phyloP scores from a whole-genome alignment of 1,140 invertebrate species.

The Dolichoris vasculosae region DNA sequence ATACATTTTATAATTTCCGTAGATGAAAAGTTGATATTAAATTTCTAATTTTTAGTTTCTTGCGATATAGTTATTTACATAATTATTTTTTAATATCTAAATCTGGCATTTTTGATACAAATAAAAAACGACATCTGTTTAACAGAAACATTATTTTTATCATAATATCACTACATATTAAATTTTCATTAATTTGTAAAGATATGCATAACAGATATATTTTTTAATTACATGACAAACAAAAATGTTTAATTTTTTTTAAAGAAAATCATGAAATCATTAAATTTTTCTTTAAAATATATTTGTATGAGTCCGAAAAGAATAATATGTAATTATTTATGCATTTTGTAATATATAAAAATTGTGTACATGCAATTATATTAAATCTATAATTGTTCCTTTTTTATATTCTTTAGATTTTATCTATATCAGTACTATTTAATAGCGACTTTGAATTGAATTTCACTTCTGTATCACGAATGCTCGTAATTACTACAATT shows the following conservation, averaged over 20 bases:
- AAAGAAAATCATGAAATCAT: neutral
- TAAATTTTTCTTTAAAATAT: neutral
- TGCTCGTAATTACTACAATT: neutral
- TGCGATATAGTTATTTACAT: neutral
- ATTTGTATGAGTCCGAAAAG: neutral
- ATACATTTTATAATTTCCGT: neutral
- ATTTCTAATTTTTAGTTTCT: neutral
- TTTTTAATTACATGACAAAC: too few relatives aligned
- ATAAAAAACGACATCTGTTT: neutral
- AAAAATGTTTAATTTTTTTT: neutral
- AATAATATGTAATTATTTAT: neutral
- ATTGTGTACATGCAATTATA: too few relatives aligned
- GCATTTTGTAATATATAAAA: neutral
- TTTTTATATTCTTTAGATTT: neutral
- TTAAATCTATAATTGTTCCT: too few relatives aligned
- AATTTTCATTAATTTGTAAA: too few relatives aligned
- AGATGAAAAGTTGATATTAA: neutral
- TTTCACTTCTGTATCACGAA: neutral
- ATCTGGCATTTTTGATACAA: neutral
- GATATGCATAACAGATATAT: too few relatives aligned
- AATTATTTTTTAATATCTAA: neutral
- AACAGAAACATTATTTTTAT: neutral
- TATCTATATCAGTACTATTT: neutral
- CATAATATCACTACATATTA: neutral
- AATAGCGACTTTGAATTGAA: too few relatives aligned